Evolutionary conservation across 2,888 invertebrate genomes (phyloP).

Genomic region (Polymixis flavicincta): DNA sequence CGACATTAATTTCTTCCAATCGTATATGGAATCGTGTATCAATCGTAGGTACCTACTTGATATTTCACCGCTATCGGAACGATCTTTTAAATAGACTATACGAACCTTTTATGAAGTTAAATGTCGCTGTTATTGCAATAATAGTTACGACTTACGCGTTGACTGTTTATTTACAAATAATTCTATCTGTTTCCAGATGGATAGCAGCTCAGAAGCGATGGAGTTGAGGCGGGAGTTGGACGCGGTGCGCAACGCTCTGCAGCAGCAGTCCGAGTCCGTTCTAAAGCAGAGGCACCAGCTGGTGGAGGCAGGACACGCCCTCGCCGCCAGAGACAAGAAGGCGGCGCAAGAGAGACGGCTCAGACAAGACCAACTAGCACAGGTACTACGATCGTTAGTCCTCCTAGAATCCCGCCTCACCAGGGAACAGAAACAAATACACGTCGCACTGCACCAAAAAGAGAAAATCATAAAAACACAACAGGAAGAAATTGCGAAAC

Average conservation of each 20-base stretch:
- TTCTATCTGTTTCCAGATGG: slow-evolving; percentile 91
- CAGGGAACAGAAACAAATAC: slow-evolving; percentile 93
- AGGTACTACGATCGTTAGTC: slow-evolving; percentile 93
- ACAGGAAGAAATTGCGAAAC: slow-evolving; percentile 92
- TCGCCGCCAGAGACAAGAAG: slow-evolving; percentile 91
- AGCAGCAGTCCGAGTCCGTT: slow-evolving; percentile 91
- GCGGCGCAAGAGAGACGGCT: slow-evolving; percentile 91
- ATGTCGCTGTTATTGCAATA: slow-evolving; percentile 63
- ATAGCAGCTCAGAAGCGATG: slow-evolving; percentile 91
- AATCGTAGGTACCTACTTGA: slow-evolving; percentile 82
- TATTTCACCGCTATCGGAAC: slow-evolving; percentile 74
- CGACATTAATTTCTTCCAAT: slow-evolving; percentile 68
- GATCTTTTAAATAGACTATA: slow-evolving; percentile 67
- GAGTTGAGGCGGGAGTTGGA: slow-evolving; percentile 92
- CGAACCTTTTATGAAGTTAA: slow-evolving; percentile 59
- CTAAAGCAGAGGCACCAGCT: slow-evolving; percentile 93
- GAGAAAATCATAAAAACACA: slow-evolving; percentile 93
- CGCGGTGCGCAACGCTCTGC: slow-evolving; percentile 92
- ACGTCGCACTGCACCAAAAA: slow-evolving; percentile 92
- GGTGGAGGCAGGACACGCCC: slow-evolving; percentile 91
- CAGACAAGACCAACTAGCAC: slow-evolving; percentile 93
- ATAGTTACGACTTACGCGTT: slow-evolving; percentile 17
- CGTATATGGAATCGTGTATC: slow-evolving; percentile 72
- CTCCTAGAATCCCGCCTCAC: slow-evolving; percentile 93
- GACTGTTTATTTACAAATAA: slow-evolving; percentile 55